These are phyloP conservation scores for Pogonomyrmex barbatus DNA, from an alignment of 1,140 invertebrate species.

Conservation along the genomic window DNA sequence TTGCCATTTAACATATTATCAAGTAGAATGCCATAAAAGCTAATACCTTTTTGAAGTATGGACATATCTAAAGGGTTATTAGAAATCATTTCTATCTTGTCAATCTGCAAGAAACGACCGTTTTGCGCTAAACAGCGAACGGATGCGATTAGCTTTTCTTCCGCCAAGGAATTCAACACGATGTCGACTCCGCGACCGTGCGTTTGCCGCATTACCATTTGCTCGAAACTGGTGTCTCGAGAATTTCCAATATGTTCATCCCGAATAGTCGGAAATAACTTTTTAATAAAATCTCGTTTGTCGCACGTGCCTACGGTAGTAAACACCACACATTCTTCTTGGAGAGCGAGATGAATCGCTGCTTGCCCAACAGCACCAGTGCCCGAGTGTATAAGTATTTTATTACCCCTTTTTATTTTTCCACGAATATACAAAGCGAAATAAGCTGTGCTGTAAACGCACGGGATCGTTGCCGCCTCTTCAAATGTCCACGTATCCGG, in stretches of 20 bases:
- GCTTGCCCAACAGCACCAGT: too few species aligned
- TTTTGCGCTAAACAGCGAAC: constrained; percentile 77
- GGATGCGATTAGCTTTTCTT: too few species aligned
- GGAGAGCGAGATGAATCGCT: too few species aligned
- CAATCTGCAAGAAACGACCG: constrained; percentile 92
- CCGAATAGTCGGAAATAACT: constrained; percentile 88
- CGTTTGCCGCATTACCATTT: constrained; percentile 86
- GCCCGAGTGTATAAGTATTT: constrained; percentile 83
- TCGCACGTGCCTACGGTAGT: too few species aligned
- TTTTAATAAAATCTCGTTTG: too few species aligned
- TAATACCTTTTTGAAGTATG: constrained; percentile 93
- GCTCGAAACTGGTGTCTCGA: constrained; percentile 90
- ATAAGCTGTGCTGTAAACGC: constrained; percentile 94
- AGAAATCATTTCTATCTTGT: constrained; percentile 91
- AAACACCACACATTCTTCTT: too few species aligned
- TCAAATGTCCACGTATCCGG: constrained; percentile 94
- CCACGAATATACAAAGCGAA: constrained; percentile 90
- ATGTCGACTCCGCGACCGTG: too few species aligned
- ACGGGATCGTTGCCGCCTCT: constrained; percentile 95
- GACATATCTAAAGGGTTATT: constrained; percentile 90
- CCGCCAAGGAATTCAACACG: too few species aligned
- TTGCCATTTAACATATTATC: background rate
- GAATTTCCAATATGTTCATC: constrained; percentile 91
- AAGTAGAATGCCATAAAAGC: constrained; percentile 84
- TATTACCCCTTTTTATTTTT: constrained; percentile 88